Percentiles rank a stretch among this genome's conserved stretches.
These are phyloP conservation scores for Cynocephalus volans DNA, from an alignment of 2,113 vertebrate species.

Conservation along the genomic window DNA sequence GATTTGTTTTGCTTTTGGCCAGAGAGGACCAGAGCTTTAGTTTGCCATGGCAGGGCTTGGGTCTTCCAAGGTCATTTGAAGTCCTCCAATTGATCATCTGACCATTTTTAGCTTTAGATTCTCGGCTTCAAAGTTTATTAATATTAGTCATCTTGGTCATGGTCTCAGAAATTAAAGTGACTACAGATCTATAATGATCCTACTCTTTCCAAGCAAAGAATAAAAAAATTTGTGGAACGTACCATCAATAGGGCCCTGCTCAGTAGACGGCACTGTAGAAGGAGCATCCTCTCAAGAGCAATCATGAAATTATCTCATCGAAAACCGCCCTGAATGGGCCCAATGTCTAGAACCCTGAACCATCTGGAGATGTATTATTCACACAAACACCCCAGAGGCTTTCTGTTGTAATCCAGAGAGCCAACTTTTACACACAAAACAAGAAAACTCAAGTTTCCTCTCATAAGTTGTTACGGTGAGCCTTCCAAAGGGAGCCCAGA, in stretches of 20 bases:
- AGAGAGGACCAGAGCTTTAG: conserved; percentile 15
- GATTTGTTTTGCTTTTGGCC: not conserved
- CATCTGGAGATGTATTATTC: not conserved
- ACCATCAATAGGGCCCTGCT: not conserved
- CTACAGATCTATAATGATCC: not conserved
- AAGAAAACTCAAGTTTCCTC: conserved; percentile 40
- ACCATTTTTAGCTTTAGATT: not conserved
- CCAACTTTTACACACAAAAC: not conserved
- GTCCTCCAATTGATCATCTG: not conserved
- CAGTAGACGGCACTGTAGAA: not conserved
- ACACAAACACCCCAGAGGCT: not conserved
- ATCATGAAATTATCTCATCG: not conserved
- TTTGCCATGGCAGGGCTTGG: not conserved
- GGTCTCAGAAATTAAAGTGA: not conserved
- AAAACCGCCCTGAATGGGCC: not conserved
- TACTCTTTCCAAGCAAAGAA: not conserved
- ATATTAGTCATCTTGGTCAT: not conserved
- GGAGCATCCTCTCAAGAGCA: not conserved
- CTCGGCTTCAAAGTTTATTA: not conserved
- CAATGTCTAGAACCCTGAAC: not conserved
- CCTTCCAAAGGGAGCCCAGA: not conserved
- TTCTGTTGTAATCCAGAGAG: not conserved
- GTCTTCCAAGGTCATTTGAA: not conserved
- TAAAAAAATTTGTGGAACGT: not conserved
- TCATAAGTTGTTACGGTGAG: not conserved